A percentile compares a stretch with the other conserved stretches of the same genome.
Conservation (phyloP, 2,113 vertebrate genomes). For the Agelaius phoeniceus region DNA sequence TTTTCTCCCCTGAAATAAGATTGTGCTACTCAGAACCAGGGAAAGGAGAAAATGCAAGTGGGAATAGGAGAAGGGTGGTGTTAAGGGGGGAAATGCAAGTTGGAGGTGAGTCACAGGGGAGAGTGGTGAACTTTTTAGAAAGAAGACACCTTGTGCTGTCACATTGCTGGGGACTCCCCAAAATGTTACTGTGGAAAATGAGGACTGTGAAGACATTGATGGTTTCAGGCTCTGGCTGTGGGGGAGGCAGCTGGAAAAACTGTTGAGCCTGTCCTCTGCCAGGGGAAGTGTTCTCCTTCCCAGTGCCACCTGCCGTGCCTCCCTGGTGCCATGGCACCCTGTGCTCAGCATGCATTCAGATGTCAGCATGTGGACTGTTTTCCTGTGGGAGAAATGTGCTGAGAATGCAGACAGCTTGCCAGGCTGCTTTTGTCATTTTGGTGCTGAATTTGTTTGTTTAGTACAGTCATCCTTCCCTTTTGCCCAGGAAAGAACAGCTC, state of each 20-base stretch:
- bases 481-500: not conserved
- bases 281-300: not conserved
- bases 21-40: not conserved
- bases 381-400: not conserved
- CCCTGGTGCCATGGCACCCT: not conserved
- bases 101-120: not conserved
- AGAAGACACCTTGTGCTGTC: not conserved
- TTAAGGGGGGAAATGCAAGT: rapidly evolving
- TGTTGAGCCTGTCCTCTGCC: not conserved
- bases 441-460: not conserved
- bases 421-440: not conserved
- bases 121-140: not conserved
- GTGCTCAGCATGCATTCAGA: not conserved
- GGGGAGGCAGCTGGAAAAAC: not conserved
- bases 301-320: not conserved
- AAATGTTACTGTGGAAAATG: not conserved
- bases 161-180: not conserved
- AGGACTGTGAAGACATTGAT: not conserved
- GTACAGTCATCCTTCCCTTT: not conserved
- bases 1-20: not conserved
- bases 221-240: not conserved
- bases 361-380: not conserved
- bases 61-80: not conserved
- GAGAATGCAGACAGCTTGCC: not conserved
- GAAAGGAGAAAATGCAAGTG: not conserved